A percentile compares a stretch with the other conserved stretches of the same genome.
Evolutionary conservation across 2,888 invertebrate species (phyloP).

Genomic region (Eupelmus urozonus): DNA sequence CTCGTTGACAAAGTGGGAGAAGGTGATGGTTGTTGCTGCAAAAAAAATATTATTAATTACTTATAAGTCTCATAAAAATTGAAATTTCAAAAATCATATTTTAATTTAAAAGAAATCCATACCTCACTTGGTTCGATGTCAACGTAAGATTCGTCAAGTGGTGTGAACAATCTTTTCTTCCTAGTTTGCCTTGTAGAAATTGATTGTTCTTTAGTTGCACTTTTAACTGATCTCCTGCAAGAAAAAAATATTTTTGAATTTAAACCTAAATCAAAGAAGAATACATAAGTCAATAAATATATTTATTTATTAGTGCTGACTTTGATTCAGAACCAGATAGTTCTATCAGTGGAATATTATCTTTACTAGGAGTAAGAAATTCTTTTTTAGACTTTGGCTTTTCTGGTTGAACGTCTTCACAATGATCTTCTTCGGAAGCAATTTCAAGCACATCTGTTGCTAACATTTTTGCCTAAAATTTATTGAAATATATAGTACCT

Average conservation of each 20-base stretch:
- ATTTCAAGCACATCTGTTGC: conserved; percentile 53
- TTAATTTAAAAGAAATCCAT: too few relatives aligned
- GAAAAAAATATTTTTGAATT: conserved; percentile 13
- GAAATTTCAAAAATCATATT: not conserved
- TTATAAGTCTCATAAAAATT: not conserved
- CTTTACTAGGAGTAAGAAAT: conserved; percentile 38
- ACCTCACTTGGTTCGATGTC: conserved; percentile 67
- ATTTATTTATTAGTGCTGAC: conserved; percentile 57
- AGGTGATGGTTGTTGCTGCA: conserved; percentile 34
- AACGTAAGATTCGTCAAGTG: conserved; percentile 64
- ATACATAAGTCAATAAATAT: too few relatives aligned
- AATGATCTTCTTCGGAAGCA: conserved; percentile 64
- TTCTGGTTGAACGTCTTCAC: conserved; percentile 36
- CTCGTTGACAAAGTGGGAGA: conserved; percentile 19
- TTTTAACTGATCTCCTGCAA: conserved; percentile 41
- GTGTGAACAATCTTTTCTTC: conserved; percentile 67
- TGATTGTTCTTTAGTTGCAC: conserved; percentile 39
- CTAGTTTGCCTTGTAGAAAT: conserved; percentile 62
- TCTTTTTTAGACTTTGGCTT: conserved; percentile 43
- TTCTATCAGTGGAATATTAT: conserved; percentile 66
- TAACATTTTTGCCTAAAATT: conserved; percentile 38
- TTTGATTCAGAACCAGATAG: conserved; percentile 70
- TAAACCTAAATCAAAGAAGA: not conserved
- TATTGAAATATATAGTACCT: not conserved
- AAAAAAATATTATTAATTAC: conserved; percentile 6